Percentiles rank a stretch among this genome's conserved stretches.
Conservation (phyloP, 2,113 vertebrate genomes). For the Anguilla japonica region DNA sequence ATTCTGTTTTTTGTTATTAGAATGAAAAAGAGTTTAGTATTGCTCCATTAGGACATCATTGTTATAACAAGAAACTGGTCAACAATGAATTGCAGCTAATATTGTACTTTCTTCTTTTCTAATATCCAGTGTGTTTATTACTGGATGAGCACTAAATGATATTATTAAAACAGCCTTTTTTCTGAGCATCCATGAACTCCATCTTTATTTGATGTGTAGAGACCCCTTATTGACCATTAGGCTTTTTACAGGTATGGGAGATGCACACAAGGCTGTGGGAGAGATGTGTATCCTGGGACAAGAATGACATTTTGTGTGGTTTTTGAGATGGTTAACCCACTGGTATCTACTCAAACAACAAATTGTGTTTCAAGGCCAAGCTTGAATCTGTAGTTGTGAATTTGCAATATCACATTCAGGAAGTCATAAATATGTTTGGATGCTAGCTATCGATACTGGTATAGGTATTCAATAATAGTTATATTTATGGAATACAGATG, state of each 20-base stretch:
- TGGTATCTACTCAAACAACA: too few relatives aligned
- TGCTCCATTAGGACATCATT: too few relatives aligned
- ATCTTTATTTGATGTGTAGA: neutral
- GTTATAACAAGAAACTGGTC: too few relatives aligned
- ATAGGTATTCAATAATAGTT: too few relatives aligned
- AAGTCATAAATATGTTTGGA: too few relatives aligned
- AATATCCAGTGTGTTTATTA: neutral
- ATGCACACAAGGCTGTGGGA: neutral
- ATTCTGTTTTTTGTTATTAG: neutral
- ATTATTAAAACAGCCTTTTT: neutral
- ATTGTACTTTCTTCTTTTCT: neutral
- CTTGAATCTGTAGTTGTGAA: neutral
- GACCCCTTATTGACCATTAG: neutral
- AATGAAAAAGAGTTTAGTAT: too few relatives aligned
- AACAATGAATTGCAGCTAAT: too few relatives aligned
- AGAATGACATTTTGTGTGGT: constrained; percentile 6
- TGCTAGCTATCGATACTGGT: too few relatives aligned
- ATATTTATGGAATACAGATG: too few relatives aligned
- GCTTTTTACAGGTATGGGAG: neutral
- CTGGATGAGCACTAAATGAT: neutral
- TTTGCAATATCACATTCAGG: neutral
- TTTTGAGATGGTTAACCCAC: neutral
- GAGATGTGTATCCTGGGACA: neutral
- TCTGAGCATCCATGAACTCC: neutral
- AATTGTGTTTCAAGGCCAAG: neutral